Evolutionary conservation across 2,797 vertebrate genomes (phyloP).

Genomic region (Rousettus madagascariensis): DNA sequence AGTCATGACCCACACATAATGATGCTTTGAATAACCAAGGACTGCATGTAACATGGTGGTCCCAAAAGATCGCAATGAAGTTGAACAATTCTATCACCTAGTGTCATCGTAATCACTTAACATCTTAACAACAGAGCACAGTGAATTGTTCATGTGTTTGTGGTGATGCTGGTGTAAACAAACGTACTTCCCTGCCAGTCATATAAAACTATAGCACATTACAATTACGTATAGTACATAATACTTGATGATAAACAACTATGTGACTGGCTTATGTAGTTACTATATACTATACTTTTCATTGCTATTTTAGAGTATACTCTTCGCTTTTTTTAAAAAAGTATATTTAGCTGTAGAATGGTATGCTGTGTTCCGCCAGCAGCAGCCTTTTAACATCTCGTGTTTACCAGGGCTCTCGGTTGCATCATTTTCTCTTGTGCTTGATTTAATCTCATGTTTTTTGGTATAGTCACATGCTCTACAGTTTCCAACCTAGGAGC

Average conservation of each 20-base stretch:
- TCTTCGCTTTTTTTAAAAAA: neutral
- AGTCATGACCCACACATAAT: neutral
- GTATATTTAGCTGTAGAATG: neutral
- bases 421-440: neutral
- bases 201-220: neutral
- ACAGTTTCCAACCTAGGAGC: neutral
- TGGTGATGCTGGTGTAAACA: neutral
- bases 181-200: neutral
- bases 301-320: neutral
- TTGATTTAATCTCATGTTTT: neutral
- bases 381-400: neutral
- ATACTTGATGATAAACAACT: neutral
- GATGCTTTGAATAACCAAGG: neutral
- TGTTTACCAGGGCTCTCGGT: neutral
- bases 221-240: neutral
- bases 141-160: neutral
- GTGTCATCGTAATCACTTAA: neutral
- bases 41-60: neutral
- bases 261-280: neutral
- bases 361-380: neutral
- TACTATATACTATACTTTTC: neutral
- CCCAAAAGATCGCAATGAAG: neutral
- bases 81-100: neutral
- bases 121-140: neutral
- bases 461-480: neutral